Evolutionary conservation across 2,888 invertebrate species (phyloP).

Genomic region (Campoletis raptor): DNA sequence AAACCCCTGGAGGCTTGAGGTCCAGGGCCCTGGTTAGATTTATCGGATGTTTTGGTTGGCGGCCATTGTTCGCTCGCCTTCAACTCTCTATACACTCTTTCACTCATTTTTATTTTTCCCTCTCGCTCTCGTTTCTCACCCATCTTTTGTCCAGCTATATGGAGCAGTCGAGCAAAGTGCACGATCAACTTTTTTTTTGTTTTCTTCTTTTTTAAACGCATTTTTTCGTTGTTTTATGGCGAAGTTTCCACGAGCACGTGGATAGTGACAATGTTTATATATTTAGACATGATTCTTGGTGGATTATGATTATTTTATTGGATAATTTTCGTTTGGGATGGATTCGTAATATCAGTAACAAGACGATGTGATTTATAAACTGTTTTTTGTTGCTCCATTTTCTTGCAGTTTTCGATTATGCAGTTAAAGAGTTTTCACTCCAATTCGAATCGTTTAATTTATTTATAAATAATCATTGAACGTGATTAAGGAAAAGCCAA

Average conservation of each 20-base stretch:
- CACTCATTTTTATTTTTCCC: conserved; percentile 28
- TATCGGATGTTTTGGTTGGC: conserved; percentile 85
- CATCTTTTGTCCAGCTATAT: conserved; percentile 43
- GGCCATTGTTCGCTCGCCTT: conserved; percentile 84
- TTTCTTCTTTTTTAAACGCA: neutral
- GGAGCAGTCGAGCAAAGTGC: neutral
- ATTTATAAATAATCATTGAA: neutral
- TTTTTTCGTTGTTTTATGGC: neutral
- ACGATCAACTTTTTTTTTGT: neutral
- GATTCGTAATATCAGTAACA: neutral
- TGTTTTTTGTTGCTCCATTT: too few relatives aligned
- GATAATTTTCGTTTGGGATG: neutral
- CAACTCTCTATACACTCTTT: conserved; percentile 65
- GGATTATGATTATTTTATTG: neutral
- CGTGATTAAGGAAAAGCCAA: neutral
- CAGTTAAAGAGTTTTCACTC: neutral
- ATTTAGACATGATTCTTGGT: neutral
- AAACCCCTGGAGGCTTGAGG: conserved; percentile 84
- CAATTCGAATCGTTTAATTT: neutral
- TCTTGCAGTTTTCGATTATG: neutral
- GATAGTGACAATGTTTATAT: neutral
- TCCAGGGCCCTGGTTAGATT: conserved; percentile 83
- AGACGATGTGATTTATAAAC: too few relatives aligned
- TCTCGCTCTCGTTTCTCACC: conserved; percentile 51
- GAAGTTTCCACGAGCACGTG: neutral